Evolutionary conservation across 2,113 vertebrate genomes (phyloP).

Genomic region (Neofelis nebulosa): DNA sequence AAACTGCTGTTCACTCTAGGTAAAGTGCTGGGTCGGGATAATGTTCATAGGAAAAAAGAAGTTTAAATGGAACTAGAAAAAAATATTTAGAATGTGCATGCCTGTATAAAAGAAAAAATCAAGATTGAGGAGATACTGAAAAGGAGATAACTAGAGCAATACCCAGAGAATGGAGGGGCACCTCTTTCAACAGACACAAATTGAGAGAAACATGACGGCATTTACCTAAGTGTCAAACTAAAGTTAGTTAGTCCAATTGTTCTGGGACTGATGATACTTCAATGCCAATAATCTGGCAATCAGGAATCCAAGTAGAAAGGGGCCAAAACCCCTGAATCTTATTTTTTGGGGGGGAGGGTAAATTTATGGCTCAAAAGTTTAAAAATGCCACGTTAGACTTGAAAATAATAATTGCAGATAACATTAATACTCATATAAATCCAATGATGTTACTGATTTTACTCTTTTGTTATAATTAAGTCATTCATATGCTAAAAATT

Average conservation of each 20-base stretch:
- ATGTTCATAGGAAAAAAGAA: neutral
- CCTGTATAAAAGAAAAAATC: neutral
- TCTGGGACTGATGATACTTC: neutral
- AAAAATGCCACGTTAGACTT: neutral
- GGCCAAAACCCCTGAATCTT: neutral
- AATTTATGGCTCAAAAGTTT: neutral
- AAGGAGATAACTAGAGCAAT: neutral
- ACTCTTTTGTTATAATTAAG: neutral
- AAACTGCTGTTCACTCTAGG: neutral
- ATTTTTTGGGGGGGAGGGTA: neutral
- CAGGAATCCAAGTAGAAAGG: neutral
- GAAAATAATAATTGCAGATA: neutral
- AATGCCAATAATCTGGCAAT: neutral
- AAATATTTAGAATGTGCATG: neutral
- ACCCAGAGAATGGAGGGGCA: neutral
- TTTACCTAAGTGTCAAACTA: neutral
- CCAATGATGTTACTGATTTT: neutral
- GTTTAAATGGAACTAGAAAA: neutral
- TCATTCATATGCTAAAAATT: neutral
- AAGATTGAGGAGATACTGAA: neutral
- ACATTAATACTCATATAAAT: neutral
- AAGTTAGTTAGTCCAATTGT: neutral
- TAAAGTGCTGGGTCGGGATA: neutral
- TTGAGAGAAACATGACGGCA: neutral
- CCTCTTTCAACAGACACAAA: neutral